These are phyloP conservation scores for Gobius niger DNA, from an alignment of 2,113 vertebrate genomes.

Conservation along the genomic window DNA sequence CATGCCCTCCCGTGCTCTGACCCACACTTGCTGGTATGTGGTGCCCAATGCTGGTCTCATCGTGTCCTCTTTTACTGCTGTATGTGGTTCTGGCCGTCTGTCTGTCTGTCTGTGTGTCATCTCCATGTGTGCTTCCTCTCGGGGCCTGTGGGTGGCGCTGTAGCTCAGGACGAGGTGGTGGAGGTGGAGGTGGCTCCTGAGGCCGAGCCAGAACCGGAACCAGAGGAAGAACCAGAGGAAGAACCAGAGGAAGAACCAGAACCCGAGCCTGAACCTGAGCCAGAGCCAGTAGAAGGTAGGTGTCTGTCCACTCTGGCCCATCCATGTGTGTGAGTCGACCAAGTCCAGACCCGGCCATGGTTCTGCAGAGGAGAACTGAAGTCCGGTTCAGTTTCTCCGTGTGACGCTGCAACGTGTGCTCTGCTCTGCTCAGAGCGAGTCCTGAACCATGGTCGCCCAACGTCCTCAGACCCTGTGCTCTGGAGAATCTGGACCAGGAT, in stretches of 20 bases:
- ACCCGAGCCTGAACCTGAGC: constrained; percentile 56
- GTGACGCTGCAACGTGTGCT: neutral
- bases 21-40: too few species aligned
- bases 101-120: neutral
- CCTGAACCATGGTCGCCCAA: neutral
- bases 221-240: constrained; percentile 64
- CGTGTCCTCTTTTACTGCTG: too few species aligned
- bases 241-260: constrained; percentile 64
- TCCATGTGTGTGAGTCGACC: too few species aligned
- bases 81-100: neutral
- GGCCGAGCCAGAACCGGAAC: constrained; percentile 74
- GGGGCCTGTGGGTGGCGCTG: constrained; percentile 69
- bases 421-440: neutral
- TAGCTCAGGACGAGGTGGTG: constrained; percentile 79
- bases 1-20: too few species aligned
- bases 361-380: neutral
- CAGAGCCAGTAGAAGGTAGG: constrained; percentile 80
- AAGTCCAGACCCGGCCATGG: neutral
- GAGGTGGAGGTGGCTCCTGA: constrained; percentile 82
- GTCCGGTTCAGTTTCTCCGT: constrained; percentile 3
- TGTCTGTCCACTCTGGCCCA: constrained; percentile 17
- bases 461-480: neutral
- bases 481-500: neutral
- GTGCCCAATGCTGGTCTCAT: too few species aligned
- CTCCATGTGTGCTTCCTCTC: constrained; percentile 9